These are phyloP conservation scores for Diglossa cyanea DNA, from an alignment of 2,797 vertebrate genomes.

Conservation along the genomic window DNA sequence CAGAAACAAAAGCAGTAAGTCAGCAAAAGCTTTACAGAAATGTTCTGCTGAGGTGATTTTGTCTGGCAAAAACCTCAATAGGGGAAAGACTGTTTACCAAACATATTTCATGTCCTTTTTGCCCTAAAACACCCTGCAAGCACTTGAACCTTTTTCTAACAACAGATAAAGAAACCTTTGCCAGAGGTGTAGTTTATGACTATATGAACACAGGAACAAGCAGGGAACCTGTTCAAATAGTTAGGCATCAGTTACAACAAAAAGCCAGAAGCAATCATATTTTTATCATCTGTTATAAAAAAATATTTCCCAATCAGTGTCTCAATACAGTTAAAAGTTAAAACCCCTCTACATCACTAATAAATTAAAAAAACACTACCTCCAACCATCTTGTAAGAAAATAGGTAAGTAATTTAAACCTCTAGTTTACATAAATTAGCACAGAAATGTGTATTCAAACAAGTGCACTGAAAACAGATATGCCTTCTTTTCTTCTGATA, in stretches of 20 bases:
- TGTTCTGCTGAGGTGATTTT: background rate
- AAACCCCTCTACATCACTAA: slow-evolving; percentile 42
- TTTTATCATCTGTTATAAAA: slow-evolving; percentile 55
- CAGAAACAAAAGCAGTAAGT: slow-evolving; percentile 36
- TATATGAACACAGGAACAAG: background rate
- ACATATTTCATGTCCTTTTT: background rate
- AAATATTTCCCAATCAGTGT: slow-evolving; percentile 44
- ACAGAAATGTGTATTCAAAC: slow-evolving; percentile 37
- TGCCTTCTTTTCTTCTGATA: slow-evolving; percentile 50
- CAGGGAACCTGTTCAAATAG: background rate
- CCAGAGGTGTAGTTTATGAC: background rate
- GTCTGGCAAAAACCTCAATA: background rate
- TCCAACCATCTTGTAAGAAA: slow-evolving; percentile 41
- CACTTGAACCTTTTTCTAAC: background rate
- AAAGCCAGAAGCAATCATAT: background rate
- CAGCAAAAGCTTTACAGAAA: slow-evolving; percentile 24
- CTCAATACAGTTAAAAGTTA: slow-evolving; percentile 50
- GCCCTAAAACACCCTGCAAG: background rate
- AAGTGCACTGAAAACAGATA: slow-evolving; percentile 78
- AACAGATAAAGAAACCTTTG: background rate
- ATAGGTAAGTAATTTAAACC: slow-evolving; percentile 58
- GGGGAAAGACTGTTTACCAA: background rate
- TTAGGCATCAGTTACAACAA: slow-evolving; percentile 8
- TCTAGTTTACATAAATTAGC: slow-evolving; percentile 64
- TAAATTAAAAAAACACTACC: slow-evolving; percentile 20